Conservation (phyloP, 1,140 invertebrate genomes). For the Chymomyza costata region DNA sequence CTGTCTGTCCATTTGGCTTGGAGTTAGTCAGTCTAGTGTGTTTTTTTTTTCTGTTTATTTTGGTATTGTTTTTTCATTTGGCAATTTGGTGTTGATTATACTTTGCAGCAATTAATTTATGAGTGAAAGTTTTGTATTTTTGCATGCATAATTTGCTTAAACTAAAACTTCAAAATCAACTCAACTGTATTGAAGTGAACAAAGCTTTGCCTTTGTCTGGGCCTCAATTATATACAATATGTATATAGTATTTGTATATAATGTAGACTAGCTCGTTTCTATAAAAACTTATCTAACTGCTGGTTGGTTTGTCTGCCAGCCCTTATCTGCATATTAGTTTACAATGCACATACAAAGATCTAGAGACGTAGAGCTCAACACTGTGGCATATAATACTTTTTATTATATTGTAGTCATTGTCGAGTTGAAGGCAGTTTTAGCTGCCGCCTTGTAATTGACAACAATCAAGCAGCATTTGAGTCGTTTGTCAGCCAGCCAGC, state of each 20-base stretch:
- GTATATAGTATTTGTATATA: constrained; percentile 33
- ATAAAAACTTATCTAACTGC: constrained; percentile 49
- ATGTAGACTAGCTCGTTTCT: no score
- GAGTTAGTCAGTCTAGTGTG: no score
- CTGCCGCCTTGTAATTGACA: constrained; percentile 49
- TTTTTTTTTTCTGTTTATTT: constrained; percentile 5
- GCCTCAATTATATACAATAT: constrained; percentile 21
- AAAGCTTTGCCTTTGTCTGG: constrained; percentile 45
- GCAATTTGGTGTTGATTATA: no score
- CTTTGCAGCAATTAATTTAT: constrained; percentile 62
- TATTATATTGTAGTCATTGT: constrained; percentile 20
- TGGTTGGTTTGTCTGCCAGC: constrained; percentile 18
- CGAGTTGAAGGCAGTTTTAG: no score
- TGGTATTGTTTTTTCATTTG: constrained; percentile 6
- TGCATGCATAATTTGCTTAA: constrained; percentile 33
- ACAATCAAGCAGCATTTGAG: constrained; percentile 37
- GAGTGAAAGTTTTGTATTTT: constrained; percentile 64
- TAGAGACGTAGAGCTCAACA: constrained; percentile 2
- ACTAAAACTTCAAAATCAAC: background rate
- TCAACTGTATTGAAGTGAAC: background rate
- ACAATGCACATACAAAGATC: constrained; percentile 33
- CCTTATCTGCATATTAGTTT: constrained; percentile 61
- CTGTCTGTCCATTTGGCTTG: no score
- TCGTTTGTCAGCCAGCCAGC: no score
- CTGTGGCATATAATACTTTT: constrained; percentile 24